Percentiles rank a stretch among this genome's conserved stretches.
Conservation (phyloP, 1,140 invertebrate genomes). For the Drosophila melanica region DNA sequence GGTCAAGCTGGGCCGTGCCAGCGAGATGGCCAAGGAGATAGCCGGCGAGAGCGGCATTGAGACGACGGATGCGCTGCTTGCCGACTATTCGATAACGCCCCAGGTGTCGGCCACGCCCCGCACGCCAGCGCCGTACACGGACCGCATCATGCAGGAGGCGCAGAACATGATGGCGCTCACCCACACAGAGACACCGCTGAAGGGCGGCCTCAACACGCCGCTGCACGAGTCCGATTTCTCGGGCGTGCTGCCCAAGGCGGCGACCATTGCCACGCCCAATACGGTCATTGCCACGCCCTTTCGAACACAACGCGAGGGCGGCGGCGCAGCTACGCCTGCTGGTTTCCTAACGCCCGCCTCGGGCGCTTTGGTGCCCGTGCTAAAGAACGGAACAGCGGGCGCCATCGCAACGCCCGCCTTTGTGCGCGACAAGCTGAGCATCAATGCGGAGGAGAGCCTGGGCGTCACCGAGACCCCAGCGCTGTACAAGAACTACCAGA, state of each 20-base stretch:
- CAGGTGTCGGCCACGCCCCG: conserved; percentile 91
- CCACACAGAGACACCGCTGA: conserved; percentile 98
- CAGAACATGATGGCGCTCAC: conserved; percentile 99
- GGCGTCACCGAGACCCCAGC: conserved; percentile 88
- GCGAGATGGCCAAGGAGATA: conserved; percentile 96
- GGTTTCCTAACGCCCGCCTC: conserved; percentile 85
- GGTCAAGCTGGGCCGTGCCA: conserved; percentile 97
- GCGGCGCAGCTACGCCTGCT: conserved; percentile 83
- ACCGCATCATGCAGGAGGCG: conserved; percentile 94
- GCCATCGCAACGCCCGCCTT: conserved; percentile 80
- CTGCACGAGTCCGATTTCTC: conserved; percentile 95
- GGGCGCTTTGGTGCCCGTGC: conserved; percentile 81
- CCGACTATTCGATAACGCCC: conserved; percentile 95
- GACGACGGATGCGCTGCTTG: conserved; percentile 93
- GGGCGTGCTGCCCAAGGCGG: conserved; percentile 90
- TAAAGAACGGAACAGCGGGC: conserved; percentile 44
- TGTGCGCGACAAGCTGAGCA: conserved; percentile 96
- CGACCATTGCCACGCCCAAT: conserved; percentile 94
- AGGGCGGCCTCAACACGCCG: conserved; percentile 97
- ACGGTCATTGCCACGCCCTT: conserved; percentile 97
- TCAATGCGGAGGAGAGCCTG: conserved; percentile 94
- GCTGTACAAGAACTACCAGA: conserved; percentile 87
- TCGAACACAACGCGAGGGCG: conserved; percentile 84
- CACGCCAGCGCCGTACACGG: conserved; percentile 91
- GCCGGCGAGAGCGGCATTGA: conserved; percentile 92